Evolutionary conservation across 1,140 invertebrate species (phyloP).

Genomic region (Brachionus sp.): DNA sequence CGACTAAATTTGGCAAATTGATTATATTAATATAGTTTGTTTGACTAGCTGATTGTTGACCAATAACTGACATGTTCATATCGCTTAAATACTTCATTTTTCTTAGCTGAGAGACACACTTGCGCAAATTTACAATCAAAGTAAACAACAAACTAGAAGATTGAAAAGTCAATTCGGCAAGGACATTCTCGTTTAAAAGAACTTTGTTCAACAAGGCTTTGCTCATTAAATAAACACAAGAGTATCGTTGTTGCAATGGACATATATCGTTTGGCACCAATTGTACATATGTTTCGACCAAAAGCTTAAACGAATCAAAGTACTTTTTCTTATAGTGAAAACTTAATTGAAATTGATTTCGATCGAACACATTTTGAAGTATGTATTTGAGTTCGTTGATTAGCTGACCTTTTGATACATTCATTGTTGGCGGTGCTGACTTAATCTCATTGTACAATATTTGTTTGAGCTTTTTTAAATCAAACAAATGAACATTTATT

Average conservation of each 20-base stretch:
- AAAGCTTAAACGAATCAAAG: not conserved
- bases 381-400: constrained; percentile 27
- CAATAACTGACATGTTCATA: not conserved
- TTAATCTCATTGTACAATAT: constrained; percentile 32
- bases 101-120: not conserved
- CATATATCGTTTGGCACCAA: constrained; percentile 18
- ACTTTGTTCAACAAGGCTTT: not conserved
- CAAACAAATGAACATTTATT: not conserved
- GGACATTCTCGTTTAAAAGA: not conserved
- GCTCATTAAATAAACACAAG: not conserved
- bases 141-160: constrained; percentile 4
- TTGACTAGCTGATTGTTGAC: not conserved
- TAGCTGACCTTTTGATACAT: not conserved
- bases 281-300: constrained; percentile 12
- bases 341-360: constrained; percentile 5
- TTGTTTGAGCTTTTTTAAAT: constrained; percentile 3
- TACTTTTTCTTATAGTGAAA: constrained; percentile 13
- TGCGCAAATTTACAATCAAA: not conserved
- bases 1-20: constrained; percentile 16
- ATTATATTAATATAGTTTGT: not conserved
- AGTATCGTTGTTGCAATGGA: not conserved
- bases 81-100: not conserved
- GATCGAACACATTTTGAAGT: constrained; percentile 3
- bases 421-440: not conserved
- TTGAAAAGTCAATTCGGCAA: constrained; percentile 8